These are phyloP conservation scores for Neosalanx taihuensis DNA, from an alignment of 2,797 vertebrate species.

Conservation along the genomic window DNA sequence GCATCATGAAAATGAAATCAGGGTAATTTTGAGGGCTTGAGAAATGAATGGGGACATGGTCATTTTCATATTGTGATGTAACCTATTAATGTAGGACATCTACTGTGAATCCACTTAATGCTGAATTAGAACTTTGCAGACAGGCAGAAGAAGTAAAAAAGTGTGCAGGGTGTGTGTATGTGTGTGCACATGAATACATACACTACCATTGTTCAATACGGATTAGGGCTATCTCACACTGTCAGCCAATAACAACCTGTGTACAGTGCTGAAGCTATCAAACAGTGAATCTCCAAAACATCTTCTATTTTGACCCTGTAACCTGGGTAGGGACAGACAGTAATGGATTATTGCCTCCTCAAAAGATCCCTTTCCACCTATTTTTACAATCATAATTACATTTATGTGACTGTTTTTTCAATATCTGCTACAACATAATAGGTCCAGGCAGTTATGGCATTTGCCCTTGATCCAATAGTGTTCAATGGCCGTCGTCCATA, in stretches of 20 bases:
- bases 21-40: not conserved
- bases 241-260: constrained; percentile 46
- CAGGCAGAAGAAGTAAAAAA: not conserved
- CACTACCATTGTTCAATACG: constrained; percentile 30
- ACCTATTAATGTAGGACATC: not conserved
- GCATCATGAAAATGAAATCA: not conserved
- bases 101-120: not conserved
- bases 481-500: constrained; percentile 10
- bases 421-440: constrained; percentile 14
- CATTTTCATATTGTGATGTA: not conserved
- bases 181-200: constrained; percentile 20
- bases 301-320: constrained; percentile 51
- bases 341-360: not conserved
- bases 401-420: constrained; percentile 10
- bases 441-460: constrained; percentile 19
- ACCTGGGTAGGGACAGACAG: constrained; percentile 23
- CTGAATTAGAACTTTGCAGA: not conserved
- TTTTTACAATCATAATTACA: constrained; percentile 24
- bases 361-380: constrained; percentile 9
- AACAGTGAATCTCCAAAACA: constrained; percentile 4
- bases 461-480: constrained; percentile 23
- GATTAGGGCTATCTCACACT: constrained; percentile 23
- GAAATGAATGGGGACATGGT: not conserved
- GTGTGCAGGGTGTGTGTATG: not conserved
- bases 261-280: constrained; percentile 39